Evolutionary conservation across 2,113 vertebrate genomes (phyloP).

Genomic region (Notechis scutatus): DNA sequence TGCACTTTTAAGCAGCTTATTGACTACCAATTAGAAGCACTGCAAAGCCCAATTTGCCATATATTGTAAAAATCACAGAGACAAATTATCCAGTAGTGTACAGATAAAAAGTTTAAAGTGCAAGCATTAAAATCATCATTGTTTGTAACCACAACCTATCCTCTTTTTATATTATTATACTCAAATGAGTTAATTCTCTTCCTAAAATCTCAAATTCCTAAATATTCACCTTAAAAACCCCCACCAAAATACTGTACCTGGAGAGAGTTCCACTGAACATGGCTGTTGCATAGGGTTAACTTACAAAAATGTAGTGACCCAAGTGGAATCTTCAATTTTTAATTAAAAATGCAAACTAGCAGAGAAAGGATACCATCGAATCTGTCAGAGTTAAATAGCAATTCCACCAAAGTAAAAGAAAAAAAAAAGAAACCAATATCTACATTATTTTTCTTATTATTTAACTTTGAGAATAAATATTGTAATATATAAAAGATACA

Average conservation of each 20-base stretch:
- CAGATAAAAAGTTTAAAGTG: not conserved
- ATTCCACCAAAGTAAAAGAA: not conserved
- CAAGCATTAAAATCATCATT: not conserved
- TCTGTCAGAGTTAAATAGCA: not conserved
- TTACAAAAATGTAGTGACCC: not conserved
- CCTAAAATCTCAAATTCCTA: not conserved
- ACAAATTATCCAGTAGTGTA: not conserved
- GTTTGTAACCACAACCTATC: not conserved
- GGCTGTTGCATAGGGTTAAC: not conserved
- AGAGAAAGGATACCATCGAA: not conserved
- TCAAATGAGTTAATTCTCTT: not conserved
- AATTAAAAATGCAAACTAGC: not conserved
- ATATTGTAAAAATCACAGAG: not conserved
- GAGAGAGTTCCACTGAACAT: not conserved
- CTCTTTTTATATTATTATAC: not conserved
- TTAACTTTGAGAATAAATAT: not conserved
- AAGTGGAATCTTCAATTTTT: not conserved
- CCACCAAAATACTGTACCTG: not conserved
- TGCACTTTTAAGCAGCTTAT: not conserved
- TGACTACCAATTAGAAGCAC: not conserved
- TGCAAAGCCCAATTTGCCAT: not conserved
- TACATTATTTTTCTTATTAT: not conserved
- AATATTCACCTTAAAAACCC: not conserved
- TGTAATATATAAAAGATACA: not conserved
- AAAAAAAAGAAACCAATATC: not conserved